Evolutionary conservation across 2,797 vertebrate genomes (phyloP).

Genomic region (Paramormyrops hopkinsi): DNA sequence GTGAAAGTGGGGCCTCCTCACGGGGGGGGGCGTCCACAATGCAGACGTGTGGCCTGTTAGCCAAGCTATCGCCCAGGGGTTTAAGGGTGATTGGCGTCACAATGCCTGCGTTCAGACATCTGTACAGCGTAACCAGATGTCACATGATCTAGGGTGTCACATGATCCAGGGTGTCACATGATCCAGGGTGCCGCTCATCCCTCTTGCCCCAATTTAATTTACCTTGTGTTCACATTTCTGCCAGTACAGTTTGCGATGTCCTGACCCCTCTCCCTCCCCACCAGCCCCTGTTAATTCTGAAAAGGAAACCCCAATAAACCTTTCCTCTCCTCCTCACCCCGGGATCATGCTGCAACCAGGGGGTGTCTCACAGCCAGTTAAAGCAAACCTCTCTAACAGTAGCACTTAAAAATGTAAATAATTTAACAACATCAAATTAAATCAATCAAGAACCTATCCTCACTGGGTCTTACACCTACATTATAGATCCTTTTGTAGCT

Average conservation of each 20-base stretch:
- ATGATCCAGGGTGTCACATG: not conserved
- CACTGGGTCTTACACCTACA: not conserved
- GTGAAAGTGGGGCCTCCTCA: not conserved
- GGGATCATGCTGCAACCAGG: not conserved
- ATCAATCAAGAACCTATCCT: not conserved
- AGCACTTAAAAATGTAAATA: not conserved
- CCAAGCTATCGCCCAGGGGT: not conserved
- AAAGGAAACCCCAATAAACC: not conserved
- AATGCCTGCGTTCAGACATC: not conserved
- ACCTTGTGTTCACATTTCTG: not conserved
- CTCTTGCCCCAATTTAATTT: not conserved
- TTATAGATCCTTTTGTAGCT: not conserved
- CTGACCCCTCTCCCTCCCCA: not conserved
- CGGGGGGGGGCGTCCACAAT: not conserved
- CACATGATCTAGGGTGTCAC: not conserved
- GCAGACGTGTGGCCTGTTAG: not conserved
- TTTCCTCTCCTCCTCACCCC: not conserved
- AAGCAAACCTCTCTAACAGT: not conserved
- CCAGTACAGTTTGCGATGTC: not conserved
- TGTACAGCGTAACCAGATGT: not conserved
- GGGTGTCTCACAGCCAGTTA: not conserved
- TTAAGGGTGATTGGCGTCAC: not conserved
- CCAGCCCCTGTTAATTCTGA: not conserved
- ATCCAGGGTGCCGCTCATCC: not conserved
- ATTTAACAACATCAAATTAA: not conserved